These are phyloP conservation scores for Acropternis orthonyx DNA, from an alignment of 2,797 vertebrate genomes.

Conservation along the genomic window DNA sequence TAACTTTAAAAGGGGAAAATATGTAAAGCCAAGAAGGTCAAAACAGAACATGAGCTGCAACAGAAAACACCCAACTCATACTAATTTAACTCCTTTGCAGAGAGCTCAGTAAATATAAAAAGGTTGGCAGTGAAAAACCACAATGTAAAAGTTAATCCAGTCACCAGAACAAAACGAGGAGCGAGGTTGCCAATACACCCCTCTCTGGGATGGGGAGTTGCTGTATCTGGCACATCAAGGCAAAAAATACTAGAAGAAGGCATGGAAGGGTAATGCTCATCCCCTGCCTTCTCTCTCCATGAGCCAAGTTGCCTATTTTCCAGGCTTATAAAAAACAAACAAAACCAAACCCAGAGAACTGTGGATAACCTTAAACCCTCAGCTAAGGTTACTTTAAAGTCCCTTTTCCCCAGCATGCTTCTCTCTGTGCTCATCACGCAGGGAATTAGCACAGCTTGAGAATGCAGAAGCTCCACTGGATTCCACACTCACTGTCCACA, in stretches of 20 bases:
- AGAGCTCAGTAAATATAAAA: background rate
- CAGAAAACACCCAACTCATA: background rate
- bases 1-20: slow-evolving; percentile 31
- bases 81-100: background rate
- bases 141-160: background rate
- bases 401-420: background rate
- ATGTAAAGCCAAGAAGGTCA: slow-evolving; percentile 5
- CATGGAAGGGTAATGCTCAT: background rate
- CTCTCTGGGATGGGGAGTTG: background rate
- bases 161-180: background rate
- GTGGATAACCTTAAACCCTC: background rate
- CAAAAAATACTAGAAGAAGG: background rate
- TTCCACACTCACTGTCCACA: background rate
- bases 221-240: background rate
- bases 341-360: background rate
- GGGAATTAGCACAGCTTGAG: background rate
- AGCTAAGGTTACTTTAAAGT: background rate
- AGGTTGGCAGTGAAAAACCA: background rate
- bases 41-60: slow-evolving; percentile 5
- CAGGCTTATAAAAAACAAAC: background rate
- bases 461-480: background rate
- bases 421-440: background rate
- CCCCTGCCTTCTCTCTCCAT: background rate
- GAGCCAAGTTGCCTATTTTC: background rate
- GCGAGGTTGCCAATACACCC: background rate